Base-by-base conservation (phyloP, 2,797 vertebrate genomes). In the Helarctos malayanus region DNA sequence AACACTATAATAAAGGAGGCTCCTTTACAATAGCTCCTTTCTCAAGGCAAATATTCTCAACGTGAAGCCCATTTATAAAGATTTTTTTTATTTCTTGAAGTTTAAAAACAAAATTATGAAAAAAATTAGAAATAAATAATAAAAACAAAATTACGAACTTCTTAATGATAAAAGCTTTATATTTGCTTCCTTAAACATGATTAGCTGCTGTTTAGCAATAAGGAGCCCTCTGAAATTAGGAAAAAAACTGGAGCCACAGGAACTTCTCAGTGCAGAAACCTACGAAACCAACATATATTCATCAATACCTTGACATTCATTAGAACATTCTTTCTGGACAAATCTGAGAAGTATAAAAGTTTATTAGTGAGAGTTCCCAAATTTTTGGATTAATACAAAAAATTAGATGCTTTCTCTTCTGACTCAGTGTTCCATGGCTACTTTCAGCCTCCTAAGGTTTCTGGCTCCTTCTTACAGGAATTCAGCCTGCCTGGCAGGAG, bases 261-360 rank as follows among this genome's bases (percentile, higher is more conserved):
- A 41, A 7, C 7, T 85, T 49, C n/a, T 11, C 68, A 89, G 38
- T 35, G 4, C 29, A 81, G 85, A 79, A 89, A 5, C 14, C 16
- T 35, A 73, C 65, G 71, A 57, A 27, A 18, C 7, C 73, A 83
- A 38, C 18, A 82, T 18, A 78, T 2, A 12, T 1, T 83, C 45
- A 84, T 25, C 15, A 76, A 23, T 75, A 29, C 14, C 47, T n/a
- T 27, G 29, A 18, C 12, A 94, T 5, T 29, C 52, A n/a, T 29
- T 73, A 35, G 23, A 83, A 5, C 27, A 59, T 3, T 78, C 2
- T 4, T 63, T 87, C 61, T 54, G 6, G 49, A 5, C 5, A 95
- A 90, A 73, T 95, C 49, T 76, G 56, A 79, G 52, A 97, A 82
- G 45, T 75, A 75, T 75, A 68, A 25, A 82, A 84, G 32, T 76